phyloP scores from a whole-genome alignment of 2,797 vertebrate species.

The Poecilia gillii region DNA sequence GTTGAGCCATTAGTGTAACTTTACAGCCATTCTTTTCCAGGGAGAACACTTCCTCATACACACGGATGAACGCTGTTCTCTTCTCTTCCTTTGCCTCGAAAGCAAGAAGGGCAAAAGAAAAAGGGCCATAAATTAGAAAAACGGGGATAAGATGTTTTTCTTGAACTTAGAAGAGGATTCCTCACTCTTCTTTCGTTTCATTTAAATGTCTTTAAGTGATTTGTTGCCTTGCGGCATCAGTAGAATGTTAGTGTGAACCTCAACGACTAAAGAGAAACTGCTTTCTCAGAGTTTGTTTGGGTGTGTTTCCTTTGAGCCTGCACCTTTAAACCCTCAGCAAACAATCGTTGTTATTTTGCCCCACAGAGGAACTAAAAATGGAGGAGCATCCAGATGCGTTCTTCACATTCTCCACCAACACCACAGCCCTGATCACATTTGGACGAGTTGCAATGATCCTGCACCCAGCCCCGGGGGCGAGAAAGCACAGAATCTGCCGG shows the following conservation, averaged over 20 bases:
- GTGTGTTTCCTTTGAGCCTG: conserved; percentile 44
- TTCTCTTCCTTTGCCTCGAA: conserved; percentile 48
- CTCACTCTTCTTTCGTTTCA: neutral
- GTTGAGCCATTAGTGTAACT: conserved; percentile 61
- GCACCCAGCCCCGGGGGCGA: conserved; percentile 55
- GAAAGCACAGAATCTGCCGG: conserved; percentile 57
- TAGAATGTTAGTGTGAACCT: neutral
- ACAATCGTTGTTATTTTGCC: conserved; percentile 56
- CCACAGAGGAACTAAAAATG: conserved; percentile 51
- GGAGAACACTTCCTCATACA: conserved; percentile 57
- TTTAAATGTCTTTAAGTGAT: neutral
- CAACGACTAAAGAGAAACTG: neutral
- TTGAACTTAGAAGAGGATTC: conserved; percentile 36
- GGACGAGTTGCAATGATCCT: conserved; percentile 73
- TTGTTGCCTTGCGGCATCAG: neutral
- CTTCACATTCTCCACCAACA: conserved; percentile 69
- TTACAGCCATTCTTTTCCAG: conserved; percentile 68
- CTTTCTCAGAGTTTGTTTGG: conserved; percentile 7
- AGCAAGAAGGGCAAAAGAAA: conserved; percentile 31
- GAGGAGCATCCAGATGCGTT: conserved; percentile 65
- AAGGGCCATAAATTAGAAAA: conserved; percentile 12
- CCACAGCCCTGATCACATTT: conserved; percentile 77
- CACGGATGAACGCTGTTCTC: conserved; percentile 6
- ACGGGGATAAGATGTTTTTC: conserved; percentile 43
- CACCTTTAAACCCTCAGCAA: conserved; percentile 44